Evolutionary conservation across 2,113 vertebrate species (phyloP), one percentile per base, ranked within the genome.

Genomic region (Python bivittatus): DNA sequence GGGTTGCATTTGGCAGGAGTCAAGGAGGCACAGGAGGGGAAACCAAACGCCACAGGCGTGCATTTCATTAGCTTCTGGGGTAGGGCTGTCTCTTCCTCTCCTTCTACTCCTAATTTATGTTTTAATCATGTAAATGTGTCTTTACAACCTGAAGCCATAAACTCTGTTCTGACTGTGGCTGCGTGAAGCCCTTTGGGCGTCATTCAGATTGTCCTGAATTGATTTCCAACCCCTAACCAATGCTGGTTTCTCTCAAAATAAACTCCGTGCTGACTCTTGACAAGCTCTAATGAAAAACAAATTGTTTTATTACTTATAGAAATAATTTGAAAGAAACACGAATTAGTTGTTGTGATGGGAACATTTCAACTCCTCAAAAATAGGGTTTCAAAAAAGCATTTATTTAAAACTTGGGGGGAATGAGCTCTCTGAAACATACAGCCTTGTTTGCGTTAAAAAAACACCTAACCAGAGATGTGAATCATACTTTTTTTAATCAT

Each of bases 221-320:
- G 29, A 89, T 2, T 27, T 44, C 23, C n/a, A 58, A 20, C 60
- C 52, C 29, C 93, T 52, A 10, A 90, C 94, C 94, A 91, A 8
- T 0, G 7, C 95, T 96, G 96, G 95, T 94, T 97, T 96, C 94
- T 96, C 94, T 97, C 94, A 95, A 94, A 95, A 96, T 96, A 96
- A 96, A 95, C 94, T 57, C 20, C 2, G 88, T 93, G 1, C 93
- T 87, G 23, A 94, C 95, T 97, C 84, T 92, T 96, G 96, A 96
- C 96, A 95, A 96, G 96, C 88, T 90, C 96, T 94, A 95, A 97
- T 95, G 94, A 97, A 97, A 97, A 97, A 95, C 96, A 96, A 95
- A 96, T 96, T 94, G 94, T 97, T 96, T 92, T 93, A 96, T 96
- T 97, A 95, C 96, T 96, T 95, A 94, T 96, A 94, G 96, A 96